Conservation (phyloP, 2,113 vertebrate species). For the Rattus norvegicus region DNA sequence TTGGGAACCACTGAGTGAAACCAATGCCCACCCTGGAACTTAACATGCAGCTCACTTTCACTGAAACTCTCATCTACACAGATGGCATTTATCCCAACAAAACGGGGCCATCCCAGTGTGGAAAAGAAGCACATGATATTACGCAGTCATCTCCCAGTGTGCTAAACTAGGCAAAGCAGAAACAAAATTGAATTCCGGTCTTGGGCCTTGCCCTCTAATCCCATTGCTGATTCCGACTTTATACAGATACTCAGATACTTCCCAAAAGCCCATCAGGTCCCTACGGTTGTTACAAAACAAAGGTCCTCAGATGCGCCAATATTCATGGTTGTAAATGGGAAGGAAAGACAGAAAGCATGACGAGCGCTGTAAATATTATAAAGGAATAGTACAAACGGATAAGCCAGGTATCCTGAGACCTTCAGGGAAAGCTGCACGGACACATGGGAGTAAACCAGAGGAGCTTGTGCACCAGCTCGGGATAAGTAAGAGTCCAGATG, state of each 20-base stretch:
- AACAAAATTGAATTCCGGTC: not conserved
- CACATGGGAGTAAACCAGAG: not conserved
- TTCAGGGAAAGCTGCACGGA: not conserved
- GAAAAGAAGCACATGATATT: not conserved
- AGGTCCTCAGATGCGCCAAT: not conserved
- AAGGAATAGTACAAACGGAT: not conserved
- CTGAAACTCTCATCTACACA: not conserved
- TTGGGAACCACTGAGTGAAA: not conserved
- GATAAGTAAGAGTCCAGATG: not conserved
- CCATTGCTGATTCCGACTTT: not conserved
- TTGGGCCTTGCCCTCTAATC: not conserved
- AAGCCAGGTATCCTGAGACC: rapidly evolving
- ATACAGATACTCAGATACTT: not conserved
- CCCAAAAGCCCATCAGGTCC: not conserved
- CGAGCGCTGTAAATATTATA: not conserved
- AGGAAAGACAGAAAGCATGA: not conserved
- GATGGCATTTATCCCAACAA: not conserved
- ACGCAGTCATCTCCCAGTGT: not conserved
- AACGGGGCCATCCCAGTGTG: not conserved
- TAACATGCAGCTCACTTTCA: not conserved
- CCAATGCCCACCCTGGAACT: not conserved
- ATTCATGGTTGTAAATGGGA: not conserved
- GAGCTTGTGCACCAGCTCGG: not conserved
- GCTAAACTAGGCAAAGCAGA: not conserved
- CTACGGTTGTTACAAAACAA: not conserved